Percentiles rank a stretch among this genome's conserved stretches.
These are phyloP conservation scores for Spilogale gracilis DNA, from an alignment of 2,113 vertebrate genomes.

Conservation along the genomic window DNA sequence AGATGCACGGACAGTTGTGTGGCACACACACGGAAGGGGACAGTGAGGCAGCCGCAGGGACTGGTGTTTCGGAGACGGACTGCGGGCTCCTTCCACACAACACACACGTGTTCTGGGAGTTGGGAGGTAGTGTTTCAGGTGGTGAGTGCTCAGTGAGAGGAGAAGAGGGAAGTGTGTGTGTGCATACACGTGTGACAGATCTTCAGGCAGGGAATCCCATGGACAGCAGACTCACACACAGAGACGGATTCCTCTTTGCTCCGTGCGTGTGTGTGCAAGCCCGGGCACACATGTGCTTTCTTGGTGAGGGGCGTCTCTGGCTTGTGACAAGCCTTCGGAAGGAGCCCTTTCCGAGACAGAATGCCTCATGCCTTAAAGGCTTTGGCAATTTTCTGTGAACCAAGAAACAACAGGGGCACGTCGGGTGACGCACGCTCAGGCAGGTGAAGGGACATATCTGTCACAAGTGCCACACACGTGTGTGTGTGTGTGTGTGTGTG, in stretches of 20 bases:
- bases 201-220: background rate
- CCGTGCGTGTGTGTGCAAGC: background rate
- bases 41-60: background rate
- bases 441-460: accelerated
- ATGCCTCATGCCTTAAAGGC: no score
- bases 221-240: no score
- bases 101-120: no score
- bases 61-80: background rate
- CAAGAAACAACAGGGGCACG: no score
- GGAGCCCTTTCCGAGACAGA: background rate
- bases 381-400: background rate
- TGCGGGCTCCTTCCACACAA: background rate
- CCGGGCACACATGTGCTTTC: background rate
- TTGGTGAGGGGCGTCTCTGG: background rate
- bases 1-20: background rate
- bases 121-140: background rate
- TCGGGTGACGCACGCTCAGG: accelerated
- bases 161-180: background rate
- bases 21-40: background rate
- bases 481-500: background rate
- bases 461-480: accelerated
- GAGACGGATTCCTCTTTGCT: background rate
- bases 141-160: background rate
- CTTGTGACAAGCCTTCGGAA: background rate
- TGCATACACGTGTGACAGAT: background rate